A percentile compares a stretch with the other conserved stretches of the same genome.
Conservation (phyloP, 2,888 invertebrate species). For the Deilephila elpenor region DNA sequence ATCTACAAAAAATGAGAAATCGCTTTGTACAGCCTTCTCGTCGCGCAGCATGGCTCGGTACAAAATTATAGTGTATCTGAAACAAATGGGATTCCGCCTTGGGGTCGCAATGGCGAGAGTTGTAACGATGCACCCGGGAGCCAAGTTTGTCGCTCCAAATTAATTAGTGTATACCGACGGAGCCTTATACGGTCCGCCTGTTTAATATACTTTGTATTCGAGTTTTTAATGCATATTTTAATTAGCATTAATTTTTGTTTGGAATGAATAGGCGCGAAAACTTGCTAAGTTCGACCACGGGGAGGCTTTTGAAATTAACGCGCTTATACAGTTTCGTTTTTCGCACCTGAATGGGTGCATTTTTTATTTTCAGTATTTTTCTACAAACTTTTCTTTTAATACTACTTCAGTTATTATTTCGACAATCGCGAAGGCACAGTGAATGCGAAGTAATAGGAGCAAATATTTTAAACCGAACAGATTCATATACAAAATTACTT, state of each 20-base stretch:
- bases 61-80: conserved; percentile 27
- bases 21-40: background rate
- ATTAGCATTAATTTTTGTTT: conserved; percentile 17
- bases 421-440: too few species aligned
- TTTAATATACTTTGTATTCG: conserved; percentile 15
- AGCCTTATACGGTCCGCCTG: conserved; percentile 27
- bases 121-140: conserved; percentile 50
- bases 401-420: too few species aligned
- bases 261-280: background rate
- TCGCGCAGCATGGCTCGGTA: background rate
- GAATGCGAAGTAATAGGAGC: too few species aligned
- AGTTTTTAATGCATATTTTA: conserved; percentile 27
- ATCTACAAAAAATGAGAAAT: too few species aligned
- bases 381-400: too few species aligned
- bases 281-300: background rate
- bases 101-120: conserved; percentile 47
- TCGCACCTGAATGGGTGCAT: background rate
- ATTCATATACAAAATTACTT: too few species aligned
- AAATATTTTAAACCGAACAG: too few species aligned
- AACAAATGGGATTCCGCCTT: conserved; percentile 41
- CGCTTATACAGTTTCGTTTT: background rate
- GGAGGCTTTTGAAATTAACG: background rate
- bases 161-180: conserved; percentile 56
- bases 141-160: conserved; percentile 51
- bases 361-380: background rate